Evolutionary conservation across 1,140 invertebrate species (phyloP), one percentile per base, ranked within the genome.

Genomic region (Neuroterus valhalla): DNA sequence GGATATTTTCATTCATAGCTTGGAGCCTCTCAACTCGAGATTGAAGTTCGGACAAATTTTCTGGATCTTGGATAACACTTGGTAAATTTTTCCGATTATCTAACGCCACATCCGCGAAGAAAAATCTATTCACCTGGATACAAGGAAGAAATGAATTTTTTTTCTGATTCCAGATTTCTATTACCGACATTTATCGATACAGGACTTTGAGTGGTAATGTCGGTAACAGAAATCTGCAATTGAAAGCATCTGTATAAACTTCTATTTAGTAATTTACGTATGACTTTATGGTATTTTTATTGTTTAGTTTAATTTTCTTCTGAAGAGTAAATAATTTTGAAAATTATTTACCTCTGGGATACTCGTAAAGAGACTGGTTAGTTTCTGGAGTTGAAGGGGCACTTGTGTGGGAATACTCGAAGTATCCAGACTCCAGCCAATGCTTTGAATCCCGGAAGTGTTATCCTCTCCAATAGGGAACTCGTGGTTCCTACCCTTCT

Each of bases 21-120:
- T 84, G 79, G 38, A 89, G 78, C 38, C 77, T 81, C 43, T 85
- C 80, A 21, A 89, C 78, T 74, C 83, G 87, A 23, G 70, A 72
- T 26, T 78, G 82, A 19, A 89, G 82, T n/a, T 81, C 70, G 66
- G 38, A 87, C 70, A 69, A 82, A 68, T 82, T 78, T 31, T 82
- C 79, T 26, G 82, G 43, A 76, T 84, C 77, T 67, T 81, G 80
- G 50, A 72, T 67, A 26, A 78, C 68, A 0, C 50, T 23, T 11
- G 79, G 72, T 67, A 75, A 68, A 17, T 48, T 78, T 48, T 11
- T 21, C 12, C 11, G 15, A 55, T 23, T 2, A 5, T 62, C 14
- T 12, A 62, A 6, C 31, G 31, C 55, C 8, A n/a, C 15, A 15
- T 62, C 23, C 12, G 31, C 55, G 15, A 31, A 62, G 26, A 62